Conservation (phyloP, 2,113 vertebrate species). For the Coreoperca whiteheadi region DNA sequence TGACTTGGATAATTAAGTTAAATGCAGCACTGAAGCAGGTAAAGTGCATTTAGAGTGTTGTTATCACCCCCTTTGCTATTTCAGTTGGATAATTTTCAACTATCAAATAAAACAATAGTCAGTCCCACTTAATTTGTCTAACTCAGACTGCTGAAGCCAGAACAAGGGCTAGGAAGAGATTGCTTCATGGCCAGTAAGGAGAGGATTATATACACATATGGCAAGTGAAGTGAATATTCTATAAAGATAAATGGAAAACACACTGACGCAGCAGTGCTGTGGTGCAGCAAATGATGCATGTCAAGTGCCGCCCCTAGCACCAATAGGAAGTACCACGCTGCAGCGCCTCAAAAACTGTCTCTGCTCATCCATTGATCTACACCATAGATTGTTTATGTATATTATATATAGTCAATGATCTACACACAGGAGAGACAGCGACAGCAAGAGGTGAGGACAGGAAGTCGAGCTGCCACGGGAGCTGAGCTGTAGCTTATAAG, state of each 20-base stretch:
- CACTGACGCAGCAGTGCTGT: too few species aligned
- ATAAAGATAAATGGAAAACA: neutral
- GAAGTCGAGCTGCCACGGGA: too few species aligned
- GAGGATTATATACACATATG: neutral
- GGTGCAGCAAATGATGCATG: too few species aligned
- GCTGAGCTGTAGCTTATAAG: too few species aligned
- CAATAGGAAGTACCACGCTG: too few species aligned
- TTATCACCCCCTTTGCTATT: neutral
- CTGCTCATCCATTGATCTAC: too few species aligned
- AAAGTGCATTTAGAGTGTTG: neutral
- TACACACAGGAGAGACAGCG: too few species aligned
- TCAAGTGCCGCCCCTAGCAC: too few species aligned
- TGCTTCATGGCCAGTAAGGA: neutral
- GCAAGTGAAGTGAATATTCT: neutral
- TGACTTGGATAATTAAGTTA: neutral
- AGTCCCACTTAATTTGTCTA: neutral
- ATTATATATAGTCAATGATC: too few species aligned
- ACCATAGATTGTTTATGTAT: too few species aligned
- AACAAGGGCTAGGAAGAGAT: neutral
- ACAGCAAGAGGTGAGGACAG: too few species aligned
- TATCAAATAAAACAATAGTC: constrained; percentile 24
- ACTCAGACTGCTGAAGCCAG: neutral
- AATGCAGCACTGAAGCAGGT: constrained; percentile 9
- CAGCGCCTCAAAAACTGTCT: too few species aligned
- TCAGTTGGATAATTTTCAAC: constrained; percentile 21